Evolutionary conservation across 2,113 vertebrate species (phyloP).

Genomic region (Zosterops pallidus): DNA sequence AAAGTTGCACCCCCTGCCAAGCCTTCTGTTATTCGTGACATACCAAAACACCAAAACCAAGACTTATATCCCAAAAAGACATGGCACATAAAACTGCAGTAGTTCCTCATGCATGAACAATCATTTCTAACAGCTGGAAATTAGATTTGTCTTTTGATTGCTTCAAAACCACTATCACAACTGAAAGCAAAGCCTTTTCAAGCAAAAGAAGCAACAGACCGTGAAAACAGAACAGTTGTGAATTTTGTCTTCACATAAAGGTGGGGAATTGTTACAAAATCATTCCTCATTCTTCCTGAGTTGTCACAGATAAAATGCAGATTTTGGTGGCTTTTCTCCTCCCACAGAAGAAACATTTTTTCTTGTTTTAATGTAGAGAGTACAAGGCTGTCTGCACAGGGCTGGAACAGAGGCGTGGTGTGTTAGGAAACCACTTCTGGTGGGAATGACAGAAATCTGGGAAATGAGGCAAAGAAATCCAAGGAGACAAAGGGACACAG

Average conservation of each 20-base stretch:
- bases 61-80: neutral
- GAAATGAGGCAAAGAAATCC: neutral
- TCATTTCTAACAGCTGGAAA: constrained; percentile 47
- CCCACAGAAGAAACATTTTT: neutral
- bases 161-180: constrained; percentile 57
- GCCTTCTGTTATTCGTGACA: neutral
- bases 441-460: neutral
- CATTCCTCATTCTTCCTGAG: neutral
- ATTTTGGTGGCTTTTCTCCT: neutral
- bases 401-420: neutral
- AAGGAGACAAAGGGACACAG: neutral
- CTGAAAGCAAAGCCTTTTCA: constrained; percentile 60
- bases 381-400: neutral
- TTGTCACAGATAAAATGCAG: neutral
- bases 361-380: neutral
- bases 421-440: neutral
- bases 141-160: constrained; percentile 59
- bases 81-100: neutral
- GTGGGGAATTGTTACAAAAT: constrained; percentile 32
- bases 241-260: constrained; percentile 24
- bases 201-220: constrained; percentile 51
- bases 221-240: constrained; percentile 48
- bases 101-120: constrained; percentile 49
- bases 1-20: accelerated
- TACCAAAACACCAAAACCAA: constrained; percentile 30